Evolutionary conservation across 2,797 vertebrate genomes (phyloP), one percentile per base, ranked within the genome.

Genomic region (Psittacula derbiana): DNA sequence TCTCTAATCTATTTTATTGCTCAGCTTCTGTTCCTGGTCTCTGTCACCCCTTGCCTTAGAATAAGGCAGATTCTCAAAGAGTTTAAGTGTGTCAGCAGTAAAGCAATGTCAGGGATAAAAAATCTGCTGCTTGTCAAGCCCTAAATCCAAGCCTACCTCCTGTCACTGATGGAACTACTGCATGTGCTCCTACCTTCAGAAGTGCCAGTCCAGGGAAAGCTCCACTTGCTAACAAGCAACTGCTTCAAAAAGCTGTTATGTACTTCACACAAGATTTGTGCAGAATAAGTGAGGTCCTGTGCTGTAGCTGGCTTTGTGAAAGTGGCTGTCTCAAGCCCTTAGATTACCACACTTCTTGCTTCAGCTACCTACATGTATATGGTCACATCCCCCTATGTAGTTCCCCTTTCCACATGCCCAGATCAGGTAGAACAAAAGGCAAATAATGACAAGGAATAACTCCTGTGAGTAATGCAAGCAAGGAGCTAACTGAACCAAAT

Each of bases 81-180:
- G 65, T 64, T 70, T 89, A 70, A 83, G 58, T 61, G 33, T 86
- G 38, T 81, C 80, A 67, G 71, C 38, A 69, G 31, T 31, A 74
- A 86, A 86, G 80, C 70, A 30, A 21, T 19, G 18, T 81, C 66
- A 79, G 65, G 61, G 65, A 69, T 52, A 80, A 76, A 76, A 91
- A 64, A 52, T 60, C 86, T 93, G 53, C 67, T 85, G 78, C 80
- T 83, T 74, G 57, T 78, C 83, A 91, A 88, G 71, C 74, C 69
- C 71, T 94, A 25, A n/a, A 53, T 64, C 74, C 55, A 93, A 86
- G 64, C 71, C 94, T 97, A 85, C 95, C 93, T 97, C 90, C 88
- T 93, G 53, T 85, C 50, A 53, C 67, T 86, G 80, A 49, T 44
- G 64, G 79, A 93, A 50, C 64, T 66, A 57, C 80, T 80, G 60